Evolutionary conservation across 2,113 vertebrate species (phyloP).

Genomic region (Cavia porcellus): DNA sequence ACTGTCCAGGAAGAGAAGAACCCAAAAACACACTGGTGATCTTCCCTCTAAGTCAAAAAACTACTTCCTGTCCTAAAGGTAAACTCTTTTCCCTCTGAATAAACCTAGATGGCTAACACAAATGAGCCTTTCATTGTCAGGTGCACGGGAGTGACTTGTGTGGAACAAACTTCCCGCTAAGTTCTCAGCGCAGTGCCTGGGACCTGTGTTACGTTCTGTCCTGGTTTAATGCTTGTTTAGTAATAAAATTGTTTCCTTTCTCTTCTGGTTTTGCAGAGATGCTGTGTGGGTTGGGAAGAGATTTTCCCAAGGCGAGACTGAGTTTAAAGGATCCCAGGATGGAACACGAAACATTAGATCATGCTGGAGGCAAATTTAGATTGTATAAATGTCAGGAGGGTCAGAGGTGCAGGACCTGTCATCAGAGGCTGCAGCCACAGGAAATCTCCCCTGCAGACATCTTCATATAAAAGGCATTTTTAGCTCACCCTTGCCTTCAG

Average conservation of each 20-base stretch:
- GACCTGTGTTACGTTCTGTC: no score
- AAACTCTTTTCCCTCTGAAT: neutral
- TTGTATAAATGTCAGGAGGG: no score
- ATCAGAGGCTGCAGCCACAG: rapidly evolving
- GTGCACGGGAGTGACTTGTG: no score
- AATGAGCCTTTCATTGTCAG: neutral
- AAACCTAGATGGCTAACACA: neutral
- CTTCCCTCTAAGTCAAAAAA: neutral
- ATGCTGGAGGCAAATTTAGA: neutral
- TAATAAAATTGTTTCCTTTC: no score
- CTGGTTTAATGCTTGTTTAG: neutral
- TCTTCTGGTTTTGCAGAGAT: no score
- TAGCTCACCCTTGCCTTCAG: neutral
- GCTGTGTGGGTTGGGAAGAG: no score
- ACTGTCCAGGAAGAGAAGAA: neutral
- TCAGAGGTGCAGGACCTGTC: no score
- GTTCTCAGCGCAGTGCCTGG: neutral
- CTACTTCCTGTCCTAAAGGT: neutral
- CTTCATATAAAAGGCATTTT: neutral
- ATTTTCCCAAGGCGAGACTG: neutral
- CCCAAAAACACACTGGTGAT: neutral
- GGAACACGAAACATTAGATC: no score
- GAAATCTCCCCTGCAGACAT: no score
- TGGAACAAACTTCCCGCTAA: neutral
- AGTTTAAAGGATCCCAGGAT: neutral